phyloP scores from a whole-genome alignment of 2,888 invertebrate genomes.

The Teleiodes luculella region DNA sequence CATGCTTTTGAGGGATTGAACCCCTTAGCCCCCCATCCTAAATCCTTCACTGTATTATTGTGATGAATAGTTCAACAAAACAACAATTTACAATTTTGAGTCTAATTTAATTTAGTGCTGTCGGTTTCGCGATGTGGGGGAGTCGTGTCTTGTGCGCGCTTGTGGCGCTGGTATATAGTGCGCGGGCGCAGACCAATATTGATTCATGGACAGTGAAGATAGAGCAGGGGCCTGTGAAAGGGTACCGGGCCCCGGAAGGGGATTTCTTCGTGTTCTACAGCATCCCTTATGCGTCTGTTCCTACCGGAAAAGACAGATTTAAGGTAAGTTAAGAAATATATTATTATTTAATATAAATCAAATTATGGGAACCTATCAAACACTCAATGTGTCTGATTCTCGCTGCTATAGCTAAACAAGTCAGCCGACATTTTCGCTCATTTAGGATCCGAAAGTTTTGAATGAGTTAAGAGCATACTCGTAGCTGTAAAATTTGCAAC shows the following conservation, averaged over 20 bases:
- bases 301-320: conserved; percentile 42
- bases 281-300: conserved; percentile 53
- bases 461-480: too few species aligned
- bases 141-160: neutral
- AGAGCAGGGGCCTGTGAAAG: conserved; percentile 41
- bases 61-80: too few species aligned
- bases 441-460: too few species aligned
- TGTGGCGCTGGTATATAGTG: neutral
- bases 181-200: neutral
- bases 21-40: too few species aligned
- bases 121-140: neutral
- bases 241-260: conserved; percentile 31
- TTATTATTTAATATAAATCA: neutral
- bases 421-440: too few species aligned
- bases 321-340: conserved; percentile 33
- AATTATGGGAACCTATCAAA: too few species aligned
- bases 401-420: too few species aligned
- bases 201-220: conserved; percentile 28
- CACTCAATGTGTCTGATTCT: neutral
- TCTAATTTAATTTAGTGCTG: conserved; percentile 40
- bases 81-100: too few species aligned
- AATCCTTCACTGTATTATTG: too few species aligned
- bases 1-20: too few species aligned
- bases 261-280: conserved; percentile 40
- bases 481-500: too few species aligned